Base-by-base conservation (phyloP, 2,113 vertebrate genomes). In the Siniperca knerii region DNA sequence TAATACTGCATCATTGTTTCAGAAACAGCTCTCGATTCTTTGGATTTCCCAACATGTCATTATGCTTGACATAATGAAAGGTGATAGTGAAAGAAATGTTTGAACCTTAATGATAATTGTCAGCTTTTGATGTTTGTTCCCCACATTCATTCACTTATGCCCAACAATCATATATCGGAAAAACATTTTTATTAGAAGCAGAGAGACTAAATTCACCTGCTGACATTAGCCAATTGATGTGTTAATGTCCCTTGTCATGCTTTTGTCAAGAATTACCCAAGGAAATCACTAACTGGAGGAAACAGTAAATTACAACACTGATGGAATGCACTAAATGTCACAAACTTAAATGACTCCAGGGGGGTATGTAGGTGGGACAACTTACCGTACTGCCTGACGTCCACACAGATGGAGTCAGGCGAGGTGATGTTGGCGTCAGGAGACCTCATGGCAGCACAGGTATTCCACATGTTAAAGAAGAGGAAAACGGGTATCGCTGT, bases 391-490 rank as follows among this genome's bases (percentile, higher is more conserved):
- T 99, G 98, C 90, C 98, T 96, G 92, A 99, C 96, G 58, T 99
- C 98, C 95, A 99, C 97, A 4, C 98, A 99, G 96, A 99, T 97
- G 95, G 98, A 97, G 81, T 98, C 97, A 11, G 97, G 95, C 6
- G 95, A 94, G 0, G 98, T 99, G 92, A 97, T 95, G 9, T 99
- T 99, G 86, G 96, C 93, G 75, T 97, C 96, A 0, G 97, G 97
- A 13, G 96, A 96, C 93, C 93, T 98, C 96, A 99, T 96, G 94
- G 97, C 97, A 69, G 97, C 96, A 20, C 98, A 99, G 58, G 97
- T 97, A 62, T 94, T 98, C 97, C 98, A 98, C 94, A 99, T 98
- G 96, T 99, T 99, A 89, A 98, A 99, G 94, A 98, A 99, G 94
- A 99, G 97, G 79, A 98, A 99, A 81, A 99, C 98, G 0, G 98